Evolutionary conservation across 2,797 vertebrate species (phyloP), one percentile per base, ranked within the genome.

Genomic region (Artibeus jamaicensis): DNA sequence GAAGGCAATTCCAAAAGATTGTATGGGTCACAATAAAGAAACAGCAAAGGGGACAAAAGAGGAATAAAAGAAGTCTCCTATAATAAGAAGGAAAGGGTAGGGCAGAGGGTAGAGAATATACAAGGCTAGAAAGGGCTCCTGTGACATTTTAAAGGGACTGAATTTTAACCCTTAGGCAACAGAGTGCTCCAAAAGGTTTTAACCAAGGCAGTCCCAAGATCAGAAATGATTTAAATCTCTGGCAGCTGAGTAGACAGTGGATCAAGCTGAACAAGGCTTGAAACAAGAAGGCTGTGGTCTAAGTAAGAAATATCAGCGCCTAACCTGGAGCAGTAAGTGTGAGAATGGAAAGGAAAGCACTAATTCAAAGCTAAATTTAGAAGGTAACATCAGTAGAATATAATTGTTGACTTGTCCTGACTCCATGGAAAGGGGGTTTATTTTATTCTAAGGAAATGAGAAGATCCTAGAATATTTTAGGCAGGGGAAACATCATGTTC

Each of bases 311-410:
- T 50, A 89, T 67, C 62, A 86, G 53, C 9, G 37, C 26, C 18
- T 48, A 85, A 86, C 77, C 48, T n/a, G 32, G 29, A 11, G 34
- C 5, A 39, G 0, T 22, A 89, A 48, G 18, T 32, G 5, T 18
- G 26, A 74, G 78, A 46, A 34, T 50, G 26, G 29, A 93, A 93
- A 92, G 57, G 50, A 96, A 92, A 87, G n/a, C 1, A 26, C 53
- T n/a, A 74, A 86, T 29, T 93, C n/a, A 84, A 93, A 94, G 62
- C 29, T 86, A 39, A 37, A 74, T 93, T 85, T 67, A 85, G 44
- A 65, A 93, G 22, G 9, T 76, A 74, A 57, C 44, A 76, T 86
- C 22, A 78, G 18, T 59, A 39, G 83, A 87, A 68, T 34, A 59
- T 5, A 44, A 12, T 46, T 12, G 78, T 12, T 86, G 67, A 81